phyloP scores from a whole-genome alignment of 1,140 invertebrate species.

The Cyrtorhinus lividipennis region DNA sequence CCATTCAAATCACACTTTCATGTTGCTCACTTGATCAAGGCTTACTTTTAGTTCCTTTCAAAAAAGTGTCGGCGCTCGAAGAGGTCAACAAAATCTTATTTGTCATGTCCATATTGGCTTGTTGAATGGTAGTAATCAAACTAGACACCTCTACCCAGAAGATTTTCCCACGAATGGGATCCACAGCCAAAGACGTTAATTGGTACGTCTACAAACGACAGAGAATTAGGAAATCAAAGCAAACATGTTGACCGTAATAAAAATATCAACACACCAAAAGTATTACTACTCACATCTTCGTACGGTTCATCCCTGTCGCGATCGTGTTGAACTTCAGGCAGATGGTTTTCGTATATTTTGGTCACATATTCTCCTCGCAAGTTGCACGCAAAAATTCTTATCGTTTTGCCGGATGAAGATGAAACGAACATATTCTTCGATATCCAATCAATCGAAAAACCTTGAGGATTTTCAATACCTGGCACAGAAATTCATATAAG shows the following conservation, averaged over 20 bases:
- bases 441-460: slow-evolving; percentile 60
- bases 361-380: slow-evolving; percentile 55
- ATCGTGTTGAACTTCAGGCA: not conserved
- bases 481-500: no score
- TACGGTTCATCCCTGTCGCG: not conserved
- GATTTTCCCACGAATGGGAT: slow-evolving; percentile 42
- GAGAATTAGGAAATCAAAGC: no score
- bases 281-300: no score
- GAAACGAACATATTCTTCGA: slow-evolving; percentile 57
- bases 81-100: slow-evolving; percentile 32
- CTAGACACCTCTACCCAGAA: slow-evolving; percentile 38
- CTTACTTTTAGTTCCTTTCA: slow-evolving; percentile 20
- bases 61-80: slow-evolving; percentile 14
- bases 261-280: no score
- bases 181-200: slow-evolving; percentile 36
- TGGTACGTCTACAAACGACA: not conserved
- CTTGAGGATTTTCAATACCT: slow-evolving; percentile 42
- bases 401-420: slow-evolving; percentile 33
- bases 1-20: not conserved
- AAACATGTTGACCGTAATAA: no score
- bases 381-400: slow-evolving; percentile 48
- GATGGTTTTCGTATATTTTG: slow-evolving; percentile 25
- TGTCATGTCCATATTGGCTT: slow-evolving; percentile 51
- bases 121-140: slow-evolving; percentile 38
- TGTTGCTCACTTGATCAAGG: no score